Base-by-base conservation (phyloP, 2,888 invertebrate genomes). In the Scaptomyza parva region DNA sequence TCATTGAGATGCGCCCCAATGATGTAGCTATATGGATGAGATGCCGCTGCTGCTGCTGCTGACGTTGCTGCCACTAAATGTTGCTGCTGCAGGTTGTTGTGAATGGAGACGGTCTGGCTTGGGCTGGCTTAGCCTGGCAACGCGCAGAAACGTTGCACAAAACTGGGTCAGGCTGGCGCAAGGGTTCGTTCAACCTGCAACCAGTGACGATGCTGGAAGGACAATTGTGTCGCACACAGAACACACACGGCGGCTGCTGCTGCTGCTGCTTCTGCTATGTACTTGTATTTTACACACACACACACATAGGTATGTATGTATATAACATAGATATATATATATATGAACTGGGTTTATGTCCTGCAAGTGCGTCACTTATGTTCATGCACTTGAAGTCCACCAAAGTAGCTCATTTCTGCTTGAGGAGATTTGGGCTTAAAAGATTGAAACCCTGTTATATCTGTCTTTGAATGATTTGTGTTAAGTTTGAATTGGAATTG, bases 141-240 rank as follows among this genome's bases (percentile, higher is more conserved):
- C 3, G 2, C 6, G 28, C 28, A 28, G 22, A 66, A 14, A 41
- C 55, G 51, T 48, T 64, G 51, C 60, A 67, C 39, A 7, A 64
- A 78, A 76, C 72, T 82, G 71, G 80, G 87, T 86, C 87, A 86
- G 57, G 50, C 85, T 76, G 52, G 51, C 64, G 57, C 41, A 17
- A 12, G 55, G 73, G 83, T 84, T 84, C 86, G 60, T 84, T 84
- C 70, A 82, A 87, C 84, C 52, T 64, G 37, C 3, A 37, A 48
- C 33, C 33, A 43, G 53, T 65, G 60, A 53, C 55, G 58, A 22
- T 18, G 63, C n/a, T 61, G 60, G 72, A 83, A 82, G 88, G 86
- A 84, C 84, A 66, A 72, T 77, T 79, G 65, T 85, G 70, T 76
- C 77, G 87, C 85, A 82, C 68, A 28, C n/a, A n/a, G n/a, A 72